A percentile compares a stretch with the other conserved stretches of the same genome.
Conservation (phyloP, 1,140 invertebrate genomes). For the Diachasma alloeum region DNA sequence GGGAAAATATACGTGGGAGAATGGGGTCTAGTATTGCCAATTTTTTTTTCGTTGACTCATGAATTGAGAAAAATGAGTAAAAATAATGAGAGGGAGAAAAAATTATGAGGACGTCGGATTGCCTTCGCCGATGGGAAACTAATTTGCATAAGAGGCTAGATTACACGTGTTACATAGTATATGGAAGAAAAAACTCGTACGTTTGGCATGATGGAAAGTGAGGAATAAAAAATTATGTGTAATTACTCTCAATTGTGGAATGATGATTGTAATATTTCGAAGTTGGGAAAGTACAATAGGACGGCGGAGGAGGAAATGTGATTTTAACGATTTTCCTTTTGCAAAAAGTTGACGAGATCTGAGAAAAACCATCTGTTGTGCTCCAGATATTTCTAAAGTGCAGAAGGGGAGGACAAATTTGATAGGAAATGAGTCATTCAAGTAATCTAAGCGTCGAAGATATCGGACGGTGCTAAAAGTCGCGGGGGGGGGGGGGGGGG, state of each 20-base stretch:
- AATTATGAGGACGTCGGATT: constrained; percentile 13
- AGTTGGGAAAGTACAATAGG: too few species aligned
- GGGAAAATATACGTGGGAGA: constrained; percentile 20
- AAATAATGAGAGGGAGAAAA: background rate
- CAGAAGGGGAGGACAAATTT: too few species aligned
- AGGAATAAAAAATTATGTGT: constrained; percentile 2
- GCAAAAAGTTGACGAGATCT: too few species aligned
- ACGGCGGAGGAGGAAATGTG: too few species aligned
- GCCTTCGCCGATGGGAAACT: constrained; percentile 25
- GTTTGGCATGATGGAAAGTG: background rate
- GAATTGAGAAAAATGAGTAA: background rate
- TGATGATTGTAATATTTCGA: background rate
- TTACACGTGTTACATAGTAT: constrained; percentile 3
- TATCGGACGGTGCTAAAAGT: too few species aligned
- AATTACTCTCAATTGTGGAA: background rate
- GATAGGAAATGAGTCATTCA: too few species aligned
- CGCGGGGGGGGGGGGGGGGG: too few species aligned
- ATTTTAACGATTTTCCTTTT: too few species aligned
- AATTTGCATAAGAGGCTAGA: constrained; percentile 27
- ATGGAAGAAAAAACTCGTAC: background rate
- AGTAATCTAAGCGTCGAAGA: too few species aligned
- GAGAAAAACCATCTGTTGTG: too few species aligned
- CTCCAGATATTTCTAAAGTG: too few species aligned
- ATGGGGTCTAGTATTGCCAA: background rate
- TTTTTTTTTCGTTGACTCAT: background rate